phyloP scores from a whole-genome alignment of 2,113 vertebrate genomes.

The Menidia beryllina region DNA sequence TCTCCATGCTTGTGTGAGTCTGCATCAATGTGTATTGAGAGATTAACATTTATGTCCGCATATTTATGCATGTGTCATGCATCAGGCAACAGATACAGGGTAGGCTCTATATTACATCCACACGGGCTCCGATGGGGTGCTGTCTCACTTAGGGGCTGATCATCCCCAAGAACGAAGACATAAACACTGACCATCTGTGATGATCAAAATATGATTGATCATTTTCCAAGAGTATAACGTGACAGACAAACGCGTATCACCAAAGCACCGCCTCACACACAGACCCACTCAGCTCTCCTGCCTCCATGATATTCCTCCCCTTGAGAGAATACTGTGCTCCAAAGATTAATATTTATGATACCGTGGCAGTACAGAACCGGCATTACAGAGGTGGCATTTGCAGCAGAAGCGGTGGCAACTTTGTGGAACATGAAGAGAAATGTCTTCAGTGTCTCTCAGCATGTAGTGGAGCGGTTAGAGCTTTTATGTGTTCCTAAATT shows the following conservation, averaged over 20 bases:
- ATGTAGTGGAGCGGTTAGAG: background rate
- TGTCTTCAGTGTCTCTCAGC: background rate
- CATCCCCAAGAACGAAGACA: conserved; percentile 9
- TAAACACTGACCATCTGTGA: conserved; percentile 27
- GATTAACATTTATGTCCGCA: conserved; percentile 26
- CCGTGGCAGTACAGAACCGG: background rate
- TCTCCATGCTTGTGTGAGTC: background rate
- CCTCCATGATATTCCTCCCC: background rate
- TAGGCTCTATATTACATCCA: conserved; percentile 4
- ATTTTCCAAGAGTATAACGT: conserved; percentile 11
- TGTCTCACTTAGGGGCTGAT: conserved; percentile 24
- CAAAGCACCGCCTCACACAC: background rate
- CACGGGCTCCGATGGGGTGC: background rate
- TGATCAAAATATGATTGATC: conserved; percentile 22
- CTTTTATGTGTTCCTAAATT: conserved; percentile 1
- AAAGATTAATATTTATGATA: background rate
- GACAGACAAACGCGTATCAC: conserved; percentile 31
- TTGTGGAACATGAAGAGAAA: conserved; percentile 13
- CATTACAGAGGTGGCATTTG: conserved; percentile 12
- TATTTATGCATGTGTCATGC: conserved; percentile 30
- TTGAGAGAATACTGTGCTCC: background rate
- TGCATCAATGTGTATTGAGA: conserved; percentile 4
- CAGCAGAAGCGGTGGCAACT: background rate
- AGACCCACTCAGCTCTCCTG: background rate
- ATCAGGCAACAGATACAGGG: background rate